A percentile compares a stretch with the other conserved stretches of the same genome.
Conservation (phyloP, 2,113 vertebrate genomes). For the Gambusia holbrooki region DNA sequence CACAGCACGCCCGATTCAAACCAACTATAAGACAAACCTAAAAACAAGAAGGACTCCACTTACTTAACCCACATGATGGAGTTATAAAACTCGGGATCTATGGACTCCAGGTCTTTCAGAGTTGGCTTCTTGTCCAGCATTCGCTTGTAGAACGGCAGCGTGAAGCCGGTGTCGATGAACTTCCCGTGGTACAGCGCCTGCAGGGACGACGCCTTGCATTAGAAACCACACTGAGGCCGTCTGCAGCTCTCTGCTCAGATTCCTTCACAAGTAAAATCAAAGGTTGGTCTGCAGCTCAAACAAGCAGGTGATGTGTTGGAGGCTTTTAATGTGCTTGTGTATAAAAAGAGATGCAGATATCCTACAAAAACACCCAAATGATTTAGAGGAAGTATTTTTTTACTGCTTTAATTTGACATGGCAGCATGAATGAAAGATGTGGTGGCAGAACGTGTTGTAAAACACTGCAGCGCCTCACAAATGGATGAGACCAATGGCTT, state of each 20-base stretch:
- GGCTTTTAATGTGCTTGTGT: not conserved
- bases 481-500: too few species aligned
- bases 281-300: not conserved
- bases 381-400: not conserved
- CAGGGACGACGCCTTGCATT: constrained; percentile 6
- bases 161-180: constrained; percentile 98
- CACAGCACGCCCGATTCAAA: too few species aligned
- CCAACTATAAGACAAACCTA: too few species aligned
- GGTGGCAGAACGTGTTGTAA: too few species aligned
- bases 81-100: constrained; percentile 98
- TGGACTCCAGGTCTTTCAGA: constrained; percentile 97
- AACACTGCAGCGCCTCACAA: too few species aligned
- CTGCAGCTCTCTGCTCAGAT: not conserved
- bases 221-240: constrained; percentile 7
- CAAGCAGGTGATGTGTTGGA: not conserved
- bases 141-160: constrained; percentile 96
- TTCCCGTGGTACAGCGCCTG: constrained; percentile 97
- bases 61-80: constrained; percentile 99
- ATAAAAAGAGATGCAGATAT: not conserved
- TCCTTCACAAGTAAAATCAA: not conserved
- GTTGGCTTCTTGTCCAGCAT: constrained; percentile 99
- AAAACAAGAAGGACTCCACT: constrained; percentile 63
- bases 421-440: too few species aligned
- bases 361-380: not conserved
- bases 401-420: too few species aligned